Evolutionary conservation across 2,888 invertebrate genomes (phyloP).

Genomic region (Hypercompe scribonia): DNA sequence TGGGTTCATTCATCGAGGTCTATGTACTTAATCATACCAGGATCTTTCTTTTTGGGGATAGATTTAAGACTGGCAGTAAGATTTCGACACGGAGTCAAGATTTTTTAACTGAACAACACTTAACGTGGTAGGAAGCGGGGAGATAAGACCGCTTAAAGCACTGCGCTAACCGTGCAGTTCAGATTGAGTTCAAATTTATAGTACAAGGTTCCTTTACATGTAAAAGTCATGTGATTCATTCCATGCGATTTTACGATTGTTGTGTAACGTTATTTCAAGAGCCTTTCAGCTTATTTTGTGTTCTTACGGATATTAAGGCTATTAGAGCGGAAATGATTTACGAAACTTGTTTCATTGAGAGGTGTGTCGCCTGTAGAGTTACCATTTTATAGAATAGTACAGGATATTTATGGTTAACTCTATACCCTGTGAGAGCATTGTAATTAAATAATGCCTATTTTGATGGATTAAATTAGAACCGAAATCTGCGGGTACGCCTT

Average conservation of each 20-base stretch:
- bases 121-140: no score
- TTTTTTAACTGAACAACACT: no score
- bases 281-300: constrained; percentile 3
- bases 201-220: neutral
- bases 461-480: neutral
- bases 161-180: no score
- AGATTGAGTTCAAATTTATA: neutral
- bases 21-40: no score
- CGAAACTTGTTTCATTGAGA: constrained; percentile 23
- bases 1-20: neutral
- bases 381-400: neutral
- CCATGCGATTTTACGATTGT: neutral
- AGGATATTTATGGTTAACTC: neutral
- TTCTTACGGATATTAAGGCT: constrained; percentile 13
- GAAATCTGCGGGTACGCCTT: neutral
- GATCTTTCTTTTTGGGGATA: neutral
- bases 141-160: no score
- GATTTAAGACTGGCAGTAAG: neutral
- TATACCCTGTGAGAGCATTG: neutral
- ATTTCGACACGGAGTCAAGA: no score
- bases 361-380: constrained; percentile 22
- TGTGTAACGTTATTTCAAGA: constrained; percentile 3
- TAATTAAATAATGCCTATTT: neutral
- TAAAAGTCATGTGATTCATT: no score
- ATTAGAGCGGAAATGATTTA: constrained; percentile 27